Evolutionary conservation across 2,113 vertebrate genomes (phyloP), one percentile per base, ranked within the genome.

Genomic region (Macaca nemestrina): DNA sequence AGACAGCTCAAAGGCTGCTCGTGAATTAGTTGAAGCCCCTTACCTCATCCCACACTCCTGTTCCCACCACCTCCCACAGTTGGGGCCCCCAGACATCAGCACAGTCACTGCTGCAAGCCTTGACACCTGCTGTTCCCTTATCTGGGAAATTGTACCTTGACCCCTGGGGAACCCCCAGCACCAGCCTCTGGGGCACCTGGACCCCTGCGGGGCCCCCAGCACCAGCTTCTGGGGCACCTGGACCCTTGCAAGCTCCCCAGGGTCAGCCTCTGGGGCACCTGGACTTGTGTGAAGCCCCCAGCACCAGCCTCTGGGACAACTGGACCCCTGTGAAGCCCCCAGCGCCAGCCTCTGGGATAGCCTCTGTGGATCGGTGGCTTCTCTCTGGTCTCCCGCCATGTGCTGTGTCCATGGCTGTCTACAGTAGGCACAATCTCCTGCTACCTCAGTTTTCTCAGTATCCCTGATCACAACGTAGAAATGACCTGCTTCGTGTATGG

Each of bases 231-330:
- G 59, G 59, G 59, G 25, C 68, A 16, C 35, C 22, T 0, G 40
- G 14, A 14, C 40, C 7, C 10, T 17, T 35, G 0, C 0, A 1
- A 11, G 9, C 12, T 18, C 32, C 14, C 23, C 32, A 23, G 12
- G 20, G 35, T n/a, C 25, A 45, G 48, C 52, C 40, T 45, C 78
- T 12, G 10, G 55, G 55, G 55, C 55, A 57, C 55, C 18, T 57
- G 27, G 27, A 13, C 61, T 27, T 27, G 4, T 61, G 25, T 1
- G 25, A 25, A 12, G 59, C 11, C 59, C 59, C 11, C 59, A 27
- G 59, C 4, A 12, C 59, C 25, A 64, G 11, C 59, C 59, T 52
- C 78, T 12, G 10, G 55, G 52, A 6, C 52, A 20, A 6, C 17
- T 55, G 59, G 25, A 27, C 59, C 25, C 59, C 59, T 61, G 23